Evolutionary conservation across 2,888 invertebrate genomes (phyloP).

Genomic region (Mechanitis messenoides): DNA sequence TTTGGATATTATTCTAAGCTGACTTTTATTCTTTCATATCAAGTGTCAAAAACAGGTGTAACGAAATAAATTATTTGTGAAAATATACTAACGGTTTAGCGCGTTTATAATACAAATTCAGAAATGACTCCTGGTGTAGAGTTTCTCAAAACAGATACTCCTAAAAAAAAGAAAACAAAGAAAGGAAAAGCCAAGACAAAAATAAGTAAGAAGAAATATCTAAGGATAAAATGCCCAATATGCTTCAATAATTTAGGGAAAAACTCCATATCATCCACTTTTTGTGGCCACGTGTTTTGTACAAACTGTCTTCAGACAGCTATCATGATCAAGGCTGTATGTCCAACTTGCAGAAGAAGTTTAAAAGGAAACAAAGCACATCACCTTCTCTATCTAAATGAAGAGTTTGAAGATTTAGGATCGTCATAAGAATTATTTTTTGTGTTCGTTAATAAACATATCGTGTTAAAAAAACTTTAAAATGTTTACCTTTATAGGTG

Average conservation of each 20-base stretch:
- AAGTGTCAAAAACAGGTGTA: constrained; percentile 16
- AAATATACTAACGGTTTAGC: constrained; percentile 8
- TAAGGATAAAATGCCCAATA: constrained; percentile 45
- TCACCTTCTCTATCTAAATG: constrained; percentile 37
- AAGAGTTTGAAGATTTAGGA: constrained; percentile 13
- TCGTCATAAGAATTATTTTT: constrained; percentile 1
- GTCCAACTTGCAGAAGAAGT: constrained; percentile 42
- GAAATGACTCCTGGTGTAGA: constrained; percentile 16
- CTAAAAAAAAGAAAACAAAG: constrained; percentile 26
- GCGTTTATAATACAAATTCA: constrained; percentile 11
- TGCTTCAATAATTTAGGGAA: constrained; percentile 41
- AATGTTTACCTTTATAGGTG: background rate
- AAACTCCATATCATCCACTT: constrained; percentile 40
- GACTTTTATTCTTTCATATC: constrained; percentile 9
- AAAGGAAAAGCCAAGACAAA: constrained; percentile 32
- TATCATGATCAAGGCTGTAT: constrained; percentile 32
- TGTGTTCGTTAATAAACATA: background rate
- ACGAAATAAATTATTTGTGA: constrained; percentile 20
- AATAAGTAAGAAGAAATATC: constrained; percentile 17
- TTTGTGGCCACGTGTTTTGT: constrained; percentile 49
- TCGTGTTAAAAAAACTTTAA: background rate
- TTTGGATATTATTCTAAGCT: background rate
- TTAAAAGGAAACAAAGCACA: constrained; percentile 33
- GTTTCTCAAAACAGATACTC: constrained; percentile 12
- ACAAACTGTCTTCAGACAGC: constrained; percentile 40